Conservation (phyloP, 2,113 vertebrate genomes). For the Lonchura striata region DNA sequence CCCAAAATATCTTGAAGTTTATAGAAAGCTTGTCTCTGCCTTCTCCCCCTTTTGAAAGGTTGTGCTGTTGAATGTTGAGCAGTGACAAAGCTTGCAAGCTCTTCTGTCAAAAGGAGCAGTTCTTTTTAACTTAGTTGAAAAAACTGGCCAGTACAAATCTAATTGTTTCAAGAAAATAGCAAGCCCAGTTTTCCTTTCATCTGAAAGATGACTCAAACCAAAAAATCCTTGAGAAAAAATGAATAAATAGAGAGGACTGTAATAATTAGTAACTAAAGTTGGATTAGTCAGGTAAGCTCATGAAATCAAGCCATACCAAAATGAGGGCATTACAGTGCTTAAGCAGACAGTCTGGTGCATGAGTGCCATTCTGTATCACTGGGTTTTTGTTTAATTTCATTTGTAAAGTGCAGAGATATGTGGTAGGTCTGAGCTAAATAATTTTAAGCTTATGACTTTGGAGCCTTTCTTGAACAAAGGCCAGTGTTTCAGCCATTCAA, state of each 20-base stretch:
- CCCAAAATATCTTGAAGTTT: neutral
- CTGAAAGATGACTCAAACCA: neutral
- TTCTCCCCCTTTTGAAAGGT: neutral
- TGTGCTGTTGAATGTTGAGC: neutral
- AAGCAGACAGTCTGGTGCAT: neutral
- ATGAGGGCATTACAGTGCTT: neutral
- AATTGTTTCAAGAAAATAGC: neutral
- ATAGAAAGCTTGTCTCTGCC: neutral
- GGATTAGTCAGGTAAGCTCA: neutral
- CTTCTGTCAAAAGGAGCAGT: neutral
- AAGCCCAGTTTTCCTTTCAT: neutral
- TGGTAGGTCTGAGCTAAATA: neutral
- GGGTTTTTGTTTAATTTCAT: neutral
- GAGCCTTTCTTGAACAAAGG: neutral
- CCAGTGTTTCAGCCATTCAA: slow-evolving; percentile 35
- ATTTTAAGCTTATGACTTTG: neutral
- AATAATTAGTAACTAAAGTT: neutral
- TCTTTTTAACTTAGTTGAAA: neutral
- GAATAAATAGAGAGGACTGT: neutral
- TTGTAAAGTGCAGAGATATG: neutral
- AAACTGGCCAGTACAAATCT: neutral
- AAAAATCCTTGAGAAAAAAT: neutral
- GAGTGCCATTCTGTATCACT: neutral
- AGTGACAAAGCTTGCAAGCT: neutral
- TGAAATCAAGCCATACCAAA: neutral